These are phyloP conservation scores for Ornithorhynchus anatinus DNA, from an alignment of 2,113 vertebrate species.

Conservation along the genomic window DNA sequence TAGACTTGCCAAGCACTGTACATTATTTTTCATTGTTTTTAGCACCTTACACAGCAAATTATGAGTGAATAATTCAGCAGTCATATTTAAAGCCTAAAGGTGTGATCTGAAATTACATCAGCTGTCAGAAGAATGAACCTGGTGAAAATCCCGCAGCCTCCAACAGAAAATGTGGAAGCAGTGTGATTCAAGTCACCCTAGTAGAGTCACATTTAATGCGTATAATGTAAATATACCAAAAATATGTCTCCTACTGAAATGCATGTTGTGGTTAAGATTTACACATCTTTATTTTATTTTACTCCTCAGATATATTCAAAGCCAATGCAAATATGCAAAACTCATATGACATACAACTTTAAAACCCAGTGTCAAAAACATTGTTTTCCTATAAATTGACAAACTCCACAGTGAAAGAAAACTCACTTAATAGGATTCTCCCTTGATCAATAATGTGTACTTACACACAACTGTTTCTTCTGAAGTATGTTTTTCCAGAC, in stretches of 20 bases:
- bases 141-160: constrained; percentile 40
- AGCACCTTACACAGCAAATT: constrained; percentile 28
- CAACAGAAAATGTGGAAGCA: constrained; percentile 45
- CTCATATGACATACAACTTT: too few species aligned
- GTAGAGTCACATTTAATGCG: constrained; percentile 36
- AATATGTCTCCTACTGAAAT: constrained; percentile 24
- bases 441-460: too few species aligned
- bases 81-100: constrained; percentile 40
- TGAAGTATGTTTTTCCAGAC: too few species aligned
- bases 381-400: too few species aligned
- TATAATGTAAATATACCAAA: constrained; percentile 32
- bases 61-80: constrained; percentile 38
- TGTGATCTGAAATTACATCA: constrained; percentile 47
- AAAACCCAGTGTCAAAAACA: too few species aligned
- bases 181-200: constrained; percentile 44
- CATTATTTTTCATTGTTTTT: constrained; percentile 27
- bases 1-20: constrained; percentile 26
- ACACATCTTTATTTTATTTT: too few species aligned
- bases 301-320: too few species aligned
- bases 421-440: too few species aligned
- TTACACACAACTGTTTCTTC: too few species aligned
- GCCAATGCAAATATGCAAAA: too few species aligned
- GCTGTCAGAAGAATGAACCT: constrained; percentile 35
- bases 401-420: too few species aligned
- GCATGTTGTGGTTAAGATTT: neutral